phyloP scores from a whole-genome alignment of 1,140 invertebrate genomes.

The Potamilus streckersoni region DNA sequence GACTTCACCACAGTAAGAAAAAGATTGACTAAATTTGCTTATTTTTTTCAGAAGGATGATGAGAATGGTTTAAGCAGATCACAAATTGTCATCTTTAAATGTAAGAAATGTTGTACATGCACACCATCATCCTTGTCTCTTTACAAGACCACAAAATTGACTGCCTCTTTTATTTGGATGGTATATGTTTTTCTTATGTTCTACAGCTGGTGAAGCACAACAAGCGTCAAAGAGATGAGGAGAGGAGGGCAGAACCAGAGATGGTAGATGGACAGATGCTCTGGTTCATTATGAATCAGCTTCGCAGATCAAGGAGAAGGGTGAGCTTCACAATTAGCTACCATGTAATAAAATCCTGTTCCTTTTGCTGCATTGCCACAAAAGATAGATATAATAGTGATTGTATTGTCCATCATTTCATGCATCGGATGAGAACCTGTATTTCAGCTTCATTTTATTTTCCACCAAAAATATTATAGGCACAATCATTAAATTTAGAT shows the following conservation, averaged over 20 bases:
- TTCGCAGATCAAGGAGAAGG: constrained; percentile 61
- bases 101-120: neutral
- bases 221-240: constrained; percentile 68
- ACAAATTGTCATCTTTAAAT: neutral
- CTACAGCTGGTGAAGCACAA: constrained; percentile 69
- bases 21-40: no score
- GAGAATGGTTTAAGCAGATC: no score
- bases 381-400: no score
- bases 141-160: neutral
- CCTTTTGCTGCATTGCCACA: no score
- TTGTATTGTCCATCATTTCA: no score
- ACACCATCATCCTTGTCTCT: neutral
- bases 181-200: neutral
- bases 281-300: constrained; percentile 73
- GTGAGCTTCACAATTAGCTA: constrained; percentile 4
- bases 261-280: constrained; percentile 72
- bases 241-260: constrained; percentile 66
- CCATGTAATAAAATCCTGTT: no score
- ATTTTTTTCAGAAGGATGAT: no score
- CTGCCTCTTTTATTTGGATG: neutral
- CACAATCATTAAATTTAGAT: no score
- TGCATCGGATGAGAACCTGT: no score
- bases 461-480: no score
- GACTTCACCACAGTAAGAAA: no score
- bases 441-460: no score